Percentiles rank a stretch among this genome's conserved stretches.
These are phyloP conservation scores for Pollachius pollachius DNA, from an alignment of 2,113 vertebrate species.

Conservation along the genomic window DNA sequence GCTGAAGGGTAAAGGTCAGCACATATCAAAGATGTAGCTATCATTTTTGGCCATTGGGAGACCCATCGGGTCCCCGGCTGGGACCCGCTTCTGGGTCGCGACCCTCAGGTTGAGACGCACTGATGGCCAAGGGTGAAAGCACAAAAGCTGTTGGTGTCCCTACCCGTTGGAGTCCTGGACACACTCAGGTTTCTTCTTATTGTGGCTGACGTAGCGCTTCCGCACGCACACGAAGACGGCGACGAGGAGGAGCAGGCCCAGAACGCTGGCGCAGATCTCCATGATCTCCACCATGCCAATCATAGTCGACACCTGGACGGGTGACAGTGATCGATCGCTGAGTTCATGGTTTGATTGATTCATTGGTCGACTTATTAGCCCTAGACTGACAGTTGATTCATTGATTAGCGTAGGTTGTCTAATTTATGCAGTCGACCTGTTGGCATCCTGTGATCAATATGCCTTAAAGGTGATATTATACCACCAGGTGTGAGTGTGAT, in stretches of 20 bases:
- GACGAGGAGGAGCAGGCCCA: conserved; percentile 67
- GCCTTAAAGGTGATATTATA: too few relatives aligned
- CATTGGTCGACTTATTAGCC: not conserved
- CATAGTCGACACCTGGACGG: conserved; percentile 26
- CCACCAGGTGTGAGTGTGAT: too few relatives aligned
- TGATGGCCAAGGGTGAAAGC: too few relatives aligned
- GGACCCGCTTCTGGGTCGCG: too few relatives aligned
- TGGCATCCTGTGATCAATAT: too few relatives aligned
- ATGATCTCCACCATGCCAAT: conserved; percentile 76
- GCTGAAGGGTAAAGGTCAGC: not conserved
- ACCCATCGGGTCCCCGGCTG: too few relatives aligned
- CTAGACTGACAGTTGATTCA: not conserved
- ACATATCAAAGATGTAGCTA: not conserved
- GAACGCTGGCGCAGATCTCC: conserved; percentile 65
- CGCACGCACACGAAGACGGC: conserved; percentile 63
- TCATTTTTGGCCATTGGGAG: not conserved
- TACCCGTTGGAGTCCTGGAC: conserved; percentile 86
- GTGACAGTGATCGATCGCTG: not conserved
- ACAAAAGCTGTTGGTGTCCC: not conserved
- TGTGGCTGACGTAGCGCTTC: conserved; percentile 74
- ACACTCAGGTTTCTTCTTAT: conserved; percentile 81
- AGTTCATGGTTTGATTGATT: not conserved
- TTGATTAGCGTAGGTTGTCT: too few relatives aligned
- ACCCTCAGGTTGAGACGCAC: too few relatives aligned
- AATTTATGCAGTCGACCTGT: too few relatives aligned